These are phyloP conservation scores for Lepus oiostolus DNA, from an alignment of 2,797 vertebrate genomes.

Conservation along the genomic window DNA sequence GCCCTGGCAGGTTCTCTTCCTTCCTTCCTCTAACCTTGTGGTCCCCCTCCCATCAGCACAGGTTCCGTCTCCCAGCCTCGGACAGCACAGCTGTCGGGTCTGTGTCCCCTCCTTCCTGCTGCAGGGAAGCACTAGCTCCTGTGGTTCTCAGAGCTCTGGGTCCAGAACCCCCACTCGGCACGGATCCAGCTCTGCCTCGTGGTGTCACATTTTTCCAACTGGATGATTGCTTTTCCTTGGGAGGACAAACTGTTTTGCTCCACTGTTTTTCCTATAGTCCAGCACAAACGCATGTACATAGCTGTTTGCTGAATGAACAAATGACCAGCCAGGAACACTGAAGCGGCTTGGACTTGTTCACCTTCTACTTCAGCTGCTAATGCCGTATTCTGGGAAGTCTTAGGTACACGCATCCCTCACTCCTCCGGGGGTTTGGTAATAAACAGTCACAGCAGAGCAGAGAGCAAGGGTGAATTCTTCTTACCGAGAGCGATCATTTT, in stretches of 20 bases:
- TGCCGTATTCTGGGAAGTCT: background rate
- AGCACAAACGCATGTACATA: background rate
- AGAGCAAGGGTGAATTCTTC: constrained; percentile 34
- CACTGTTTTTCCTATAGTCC: background rate
- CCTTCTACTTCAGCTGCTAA: background rate
- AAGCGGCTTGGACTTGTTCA: background rate
- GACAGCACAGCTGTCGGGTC: background rate
- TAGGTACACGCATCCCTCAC: background rate
- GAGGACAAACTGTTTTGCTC: constrained; percentile 50
- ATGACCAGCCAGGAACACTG: background rate
- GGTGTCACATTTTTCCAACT: constrained; percentile 36
- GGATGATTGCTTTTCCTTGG: constrained; percentile 33
- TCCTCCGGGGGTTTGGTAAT: background rate
- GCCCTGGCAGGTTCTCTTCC: no score
- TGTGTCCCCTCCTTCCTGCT: background rate
- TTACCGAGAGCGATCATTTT: constrained; percentile 14
- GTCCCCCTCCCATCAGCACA: background rate
- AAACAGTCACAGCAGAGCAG: background rate
- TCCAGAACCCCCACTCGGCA: background rate
- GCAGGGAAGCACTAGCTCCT: background rate
- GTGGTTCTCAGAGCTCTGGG: background rate
- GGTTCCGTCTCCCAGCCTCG: background rate
- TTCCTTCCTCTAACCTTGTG: background rate
- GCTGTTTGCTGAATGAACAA: constrained; percentile 36
- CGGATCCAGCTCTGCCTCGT: background rate